These are phyloP conservation scores for Tetraneura akinire DNA, from an alignment of 1,140 invertebrate genomes.

Conservation along the genomic window DNA sequence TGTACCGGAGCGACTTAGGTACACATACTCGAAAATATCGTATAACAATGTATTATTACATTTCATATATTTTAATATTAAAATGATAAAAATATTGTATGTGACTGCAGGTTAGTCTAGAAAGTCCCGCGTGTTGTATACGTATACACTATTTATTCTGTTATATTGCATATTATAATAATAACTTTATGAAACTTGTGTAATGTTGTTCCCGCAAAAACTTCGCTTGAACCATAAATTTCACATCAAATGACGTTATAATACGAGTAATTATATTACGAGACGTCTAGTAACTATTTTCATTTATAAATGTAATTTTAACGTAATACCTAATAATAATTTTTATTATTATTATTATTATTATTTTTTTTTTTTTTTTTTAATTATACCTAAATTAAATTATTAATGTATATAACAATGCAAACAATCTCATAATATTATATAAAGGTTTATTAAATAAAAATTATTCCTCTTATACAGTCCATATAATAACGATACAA, in stretches of 20 bases:
- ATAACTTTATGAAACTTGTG: conserved; percentile 22
- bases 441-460: too few relatives aligned
- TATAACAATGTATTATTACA: conserved; percentile 3
- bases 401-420: neutral
- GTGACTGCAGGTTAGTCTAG: neutral
- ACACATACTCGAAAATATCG: neutral
- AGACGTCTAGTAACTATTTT: neutral
- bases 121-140: neutral
- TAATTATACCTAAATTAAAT: neutral
- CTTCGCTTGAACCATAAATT: neutral
- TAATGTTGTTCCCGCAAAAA: neutral
- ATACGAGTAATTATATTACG: neutral
- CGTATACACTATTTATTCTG: neutral
- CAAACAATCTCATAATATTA: too few relatives aligned
- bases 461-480: too few relatives aligned
- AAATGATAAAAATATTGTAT: conserved; percentile 5
- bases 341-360: too few relatives aligned
- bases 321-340: too few relatives aligned
- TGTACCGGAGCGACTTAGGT: neutral
- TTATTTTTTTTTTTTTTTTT: too few relatives aligned
- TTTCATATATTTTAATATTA: conserved; percentile 29
- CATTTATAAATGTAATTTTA: conserved; percentile 2
- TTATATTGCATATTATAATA: neutral
- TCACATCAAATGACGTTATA: neutral
- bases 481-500: neutral